phyloP scores from a whole-genome alignment of 2,113 vertebrate genomes.

The Penelope pileata region DNA sequence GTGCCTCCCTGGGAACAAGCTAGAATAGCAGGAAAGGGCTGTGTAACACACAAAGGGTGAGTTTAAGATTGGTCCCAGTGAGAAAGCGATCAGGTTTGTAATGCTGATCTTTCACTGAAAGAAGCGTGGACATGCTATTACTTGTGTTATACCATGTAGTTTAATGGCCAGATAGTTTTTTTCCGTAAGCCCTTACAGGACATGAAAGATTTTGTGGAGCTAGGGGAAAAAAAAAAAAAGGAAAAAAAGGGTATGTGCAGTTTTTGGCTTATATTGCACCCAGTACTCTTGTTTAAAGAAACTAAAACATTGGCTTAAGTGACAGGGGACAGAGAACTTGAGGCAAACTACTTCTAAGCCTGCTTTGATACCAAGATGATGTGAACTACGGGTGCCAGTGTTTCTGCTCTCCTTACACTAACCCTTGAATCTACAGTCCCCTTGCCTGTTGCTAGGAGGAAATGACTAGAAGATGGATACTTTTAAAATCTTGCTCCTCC shows the following conservation, averaged over 20 bases:
- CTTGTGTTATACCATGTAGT: not conserved
- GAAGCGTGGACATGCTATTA: not conserved
- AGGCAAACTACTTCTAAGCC: not conserved
- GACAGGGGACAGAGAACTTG: not conserved
- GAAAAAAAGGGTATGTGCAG: accelerated
- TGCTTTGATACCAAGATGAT: not conserved
- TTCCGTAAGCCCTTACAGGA: not conserved
- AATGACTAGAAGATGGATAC: not conserved
- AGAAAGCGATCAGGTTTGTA: not conserved
- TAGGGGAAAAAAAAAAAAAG: not conserved
- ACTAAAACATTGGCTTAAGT: not conserved
- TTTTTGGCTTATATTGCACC: not conserved
- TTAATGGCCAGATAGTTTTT: not conserved
- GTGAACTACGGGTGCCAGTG: not conserved
- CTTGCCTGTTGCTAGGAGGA: not conserved
- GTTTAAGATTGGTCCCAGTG: not conserved
- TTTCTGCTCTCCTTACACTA: not conserved
- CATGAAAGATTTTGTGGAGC: not conserved
- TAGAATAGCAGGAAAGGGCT: not conserved
- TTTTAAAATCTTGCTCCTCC: not conserved
- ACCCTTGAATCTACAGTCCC: not conserved
- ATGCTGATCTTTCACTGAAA: not conserved
- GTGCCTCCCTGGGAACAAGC: not conserved
- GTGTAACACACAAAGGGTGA: not conserved
- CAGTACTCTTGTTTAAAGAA: not conserved